Conservation (phyloP, 2,113 vertebrate species). For the Myxocyprinus asiaticus region DNA sequence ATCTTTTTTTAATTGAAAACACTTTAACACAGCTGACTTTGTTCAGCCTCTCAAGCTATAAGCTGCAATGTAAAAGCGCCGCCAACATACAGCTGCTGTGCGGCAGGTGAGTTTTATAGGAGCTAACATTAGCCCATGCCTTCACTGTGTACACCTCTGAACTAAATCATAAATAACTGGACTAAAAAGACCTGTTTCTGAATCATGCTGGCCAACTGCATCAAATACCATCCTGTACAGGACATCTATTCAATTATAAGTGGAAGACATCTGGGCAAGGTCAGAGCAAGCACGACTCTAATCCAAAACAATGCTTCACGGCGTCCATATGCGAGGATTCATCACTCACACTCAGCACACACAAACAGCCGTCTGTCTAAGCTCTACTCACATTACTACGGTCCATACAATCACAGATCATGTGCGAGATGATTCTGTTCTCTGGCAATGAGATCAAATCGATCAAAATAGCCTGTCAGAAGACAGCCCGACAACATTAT, state of each 20-base stretch:
- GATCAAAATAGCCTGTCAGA: slow-evolving; percentile 5
- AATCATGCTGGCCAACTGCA: not conserved
- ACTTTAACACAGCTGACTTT: not conserved
- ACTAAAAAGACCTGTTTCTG: slow-evolving; percentile 21
- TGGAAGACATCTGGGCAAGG: slow-evolving; percentile 12
- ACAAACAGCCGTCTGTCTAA: not conserved
- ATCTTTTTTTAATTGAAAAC: not conserved
- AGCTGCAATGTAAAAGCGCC: not conserved
- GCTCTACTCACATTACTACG: not conserved
- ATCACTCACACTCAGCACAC: slow-evolving; percentile 26
- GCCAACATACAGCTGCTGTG: not conserved
- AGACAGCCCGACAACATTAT: not conserved
- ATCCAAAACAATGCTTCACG: slow-evolving; percentile 26
- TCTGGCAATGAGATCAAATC: not conserved
- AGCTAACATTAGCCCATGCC: slow-evolving; percentile 65
- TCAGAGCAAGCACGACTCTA: slow-evolving; percentile 8
- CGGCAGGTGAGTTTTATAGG: slow-evolving; percentile 70
- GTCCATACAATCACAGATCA: not conserved
- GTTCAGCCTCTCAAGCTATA: not conserved
- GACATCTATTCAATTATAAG: slow-evolving; percentile 9
- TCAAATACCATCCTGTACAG: not conserved
- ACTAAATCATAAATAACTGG: slow-evolving; percentile 53
- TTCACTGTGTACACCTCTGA: slow-evolving; percentile 53
- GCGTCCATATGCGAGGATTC: slow-evolving; percentile 8
- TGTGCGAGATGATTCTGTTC: not conserved